Conservation (phyloP, 2,113 vertebrate genomes). For the Prinia subflava region DNA sequence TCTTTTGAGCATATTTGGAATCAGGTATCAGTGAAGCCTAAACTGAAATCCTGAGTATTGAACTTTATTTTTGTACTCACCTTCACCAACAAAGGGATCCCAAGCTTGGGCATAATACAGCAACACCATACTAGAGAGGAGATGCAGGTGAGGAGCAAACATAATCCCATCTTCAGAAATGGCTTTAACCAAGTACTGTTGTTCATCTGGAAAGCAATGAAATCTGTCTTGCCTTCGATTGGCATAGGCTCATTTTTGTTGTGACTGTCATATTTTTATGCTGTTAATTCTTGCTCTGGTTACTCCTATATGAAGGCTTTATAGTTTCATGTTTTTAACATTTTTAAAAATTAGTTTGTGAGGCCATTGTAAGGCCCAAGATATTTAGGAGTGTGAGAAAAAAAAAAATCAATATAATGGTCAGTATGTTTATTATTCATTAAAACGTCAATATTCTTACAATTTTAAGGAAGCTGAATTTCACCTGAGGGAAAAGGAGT, state of each 20-base stretch:
- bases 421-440: not conserved
- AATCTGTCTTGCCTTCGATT: not conserved
- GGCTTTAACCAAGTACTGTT: not conserved
- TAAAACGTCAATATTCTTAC: not conserved
- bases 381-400: not conserved
- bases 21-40: not conserved
- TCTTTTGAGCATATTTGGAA: not conserved
- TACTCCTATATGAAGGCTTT: not conserved
- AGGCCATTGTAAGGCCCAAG: not conserved
- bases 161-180: rapidly evolving
- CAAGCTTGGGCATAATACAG: not conserved
- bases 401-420: not conserved
- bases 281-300: not conserved
- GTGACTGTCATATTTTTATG: not conserved
- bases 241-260: not conserved
- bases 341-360: not conserved
- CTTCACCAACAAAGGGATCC: not conserved
- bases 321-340: not conserved
- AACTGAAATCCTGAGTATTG: not conserved
- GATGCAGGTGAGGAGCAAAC: not conserved
- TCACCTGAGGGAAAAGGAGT: not conserved
- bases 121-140: not conserved
- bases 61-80: not conserved
- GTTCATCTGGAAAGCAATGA: not conserved
- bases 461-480: not conserved